Base-by-base conservation (phyloP, 2,113 vertebrate genomes). In the Melanostigma gelatinosum region DNA sequence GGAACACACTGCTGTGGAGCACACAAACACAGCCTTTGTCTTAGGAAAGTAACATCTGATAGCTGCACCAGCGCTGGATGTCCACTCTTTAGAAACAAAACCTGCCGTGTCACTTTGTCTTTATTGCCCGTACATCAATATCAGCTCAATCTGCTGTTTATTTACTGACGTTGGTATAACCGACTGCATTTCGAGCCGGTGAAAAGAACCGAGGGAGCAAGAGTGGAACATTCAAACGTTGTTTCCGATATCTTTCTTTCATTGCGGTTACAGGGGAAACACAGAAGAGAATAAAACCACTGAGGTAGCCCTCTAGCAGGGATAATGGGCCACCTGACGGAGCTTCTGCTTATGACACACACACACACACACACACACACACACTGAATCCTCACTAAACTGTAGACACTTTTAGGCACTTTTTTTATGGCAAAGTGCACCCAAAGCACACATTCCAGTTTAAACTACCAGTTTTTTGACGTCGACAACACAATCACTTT, bases 21-120 rank as follows among this genome's bases (percentile, higher is more conserved):
- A 5, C 73, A 85, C 80, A 91, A 89, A 89, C 80, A 87, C 82
- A 88, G 79, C 76, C 81, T 88, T 93, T 92, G 91, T 93, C 67
- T 62, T 16, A 66, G 78, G 84, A 57, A 90, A 82, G 85, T 82
- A 11, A 57, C 55, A 61, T 64, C 27, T 74, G 44, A 77, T 82
- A 83, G 64, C 64, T 73, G 60, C 16, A 58, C 32, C 15, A 57
- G 76, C 55, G 64, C 75, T 69, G 50, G 61, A 20, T 46, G 29
- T 58, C 58, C 6, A 38, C 67, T 85, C 32, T 44, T 48, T 66
- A 16, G 66, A 75, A 32, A 20, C 12, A 12, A 69, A 36, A 58
- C 13, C 7, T 8, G 3, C 4, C 18, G 24, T 38, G 22, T 55
- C 5, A 20, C 32, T 64, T 52, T 60, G 27, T 54, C 16, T 15